phyloP scores from a whole-genome alignment of 2,888 invertebrate species.

The Ryuthela nishihirai region DNA sequence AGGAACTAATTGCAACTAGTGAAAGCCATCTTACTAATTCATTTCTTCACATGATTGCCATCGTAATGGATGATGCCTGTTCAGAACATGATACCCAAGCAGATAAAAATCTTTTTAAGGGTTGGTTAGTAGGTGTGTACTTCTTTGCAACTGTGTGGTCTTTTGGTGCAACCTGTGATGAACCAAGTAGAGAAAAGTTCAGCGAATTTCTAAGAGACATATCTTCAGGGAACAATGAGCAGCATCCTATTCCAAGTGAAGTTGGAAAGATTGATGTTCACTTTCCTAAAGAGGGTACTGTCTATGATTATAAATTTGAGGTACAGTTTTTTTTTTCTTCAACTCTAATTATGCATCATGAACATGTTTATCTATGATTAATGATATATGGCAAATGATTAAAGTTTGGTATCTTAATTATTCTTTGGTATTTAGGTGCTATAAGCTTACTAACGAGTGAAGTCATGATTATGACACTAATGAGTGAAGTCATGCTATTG shows the following conservation, averaged over 20 bases:
- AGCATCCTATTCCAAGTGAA: constrained; percentile 57
- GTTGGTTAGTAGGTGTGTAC: constrained; percentile 57
- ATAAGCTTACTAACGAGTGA: too few species aligned
- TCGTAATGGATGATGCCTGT: constrained; percentile 69
- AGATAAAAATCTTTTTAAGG: constrained; percentile 63
- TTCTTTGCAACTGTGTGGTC: constrained; percentile 78
- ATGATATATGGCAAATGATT: too few species aligned
- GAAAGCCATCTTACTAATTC: constrained; percentile 58
- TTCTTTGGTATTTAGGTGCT: too few species aligned
- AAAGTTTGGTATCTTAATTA: too few species aligned
- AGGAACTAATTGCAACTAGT: constrained; percentile 56
- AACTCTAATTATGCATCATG: too few species aligned
- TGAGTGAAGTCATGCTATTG: too few species aligned
- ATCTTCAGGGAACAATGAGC: constrained; percentile 50
- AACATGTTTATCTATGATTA: too few species aligned
- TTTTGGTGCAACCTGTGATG: constrained; percentile 72
- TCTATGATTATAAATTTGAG: constrained; percentile 77
- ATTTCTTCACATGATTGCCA: constrained; percentile 69
- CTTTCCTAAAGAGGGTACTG: constrained; percentile 67
- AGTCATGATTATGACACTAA: too few species aligned
- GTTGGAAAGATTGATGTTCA: constrained; percentile 69
- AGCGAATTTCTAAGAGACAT: constrained; percentile 67
- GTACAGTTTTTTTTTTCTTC: constrained; percentile 43
- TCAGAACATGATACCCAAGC: constrained; percentile 52
- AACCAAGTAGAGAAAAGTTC: constrained; percentile 67